phyloP scores from a whole-genome alignment of 2,113 vertebrate genomes.

The Mesocricetus auratus region DNA sequence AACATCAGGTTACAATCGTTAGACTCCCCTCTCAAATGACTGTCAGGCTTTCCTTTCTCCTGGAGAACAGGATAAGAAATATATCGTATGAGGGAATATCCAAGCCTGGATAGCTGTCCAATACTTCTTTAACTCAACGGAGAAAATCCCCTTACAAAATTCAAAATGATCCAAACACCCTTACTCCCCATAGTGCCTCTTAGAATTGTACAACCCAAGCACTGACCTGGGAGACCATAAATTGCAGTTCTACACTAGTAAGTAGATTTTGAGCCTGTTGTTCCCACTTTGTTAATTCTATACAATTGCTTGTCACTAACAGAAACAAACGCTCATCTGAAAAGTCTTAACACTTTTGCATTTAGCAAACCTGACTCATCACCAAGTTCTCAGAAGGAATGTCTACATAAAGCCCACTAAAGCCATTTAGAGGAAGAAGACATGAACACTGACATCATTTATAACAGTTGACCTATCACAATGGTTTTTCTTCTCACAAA shows the following conservation, averaged over 20 bases:
- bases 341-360: background rate
- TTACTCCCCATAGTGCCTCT: background rate
- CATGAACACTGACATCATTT: constrained; percentile 23
- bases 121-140: constrained; percentile 9
- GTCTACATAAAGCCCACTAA: background rate
- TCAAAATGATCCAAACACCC: background rate
- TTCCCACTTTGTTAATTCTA: constrained; percentile 2
- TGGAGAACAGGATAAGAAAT: background rate
- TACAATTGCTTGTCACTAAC: background rate
- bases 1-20: background rate
- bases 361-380: constrained; percentile 41
- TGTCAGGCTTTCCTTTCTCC: constrained; percentile 29
- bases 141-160: background rate
- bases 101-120: background rate
- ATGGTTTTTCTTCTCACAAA: constrained; percentile 51
- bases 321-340: constrained; percentile 9
- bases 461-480: background rate
- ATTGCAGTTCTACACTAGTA: background rate
- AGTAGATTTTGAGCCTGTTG: background rate
- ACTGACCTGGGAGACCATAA: background rate
- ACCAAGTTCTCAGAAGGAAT: background rate
- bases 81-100: background rate
- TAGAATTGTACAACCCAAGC: background rate
- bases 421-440: constrained; percentile 44
- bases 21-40: background rate